Percentiles rank a stretch among this genome's conserved stretches.
These are phyloP conservation scores for Theonella swinhoei DNA, from an alignment of 37 sponge, comb jelly and placozoan genomes.

Conservation along the genomic window DNA sequence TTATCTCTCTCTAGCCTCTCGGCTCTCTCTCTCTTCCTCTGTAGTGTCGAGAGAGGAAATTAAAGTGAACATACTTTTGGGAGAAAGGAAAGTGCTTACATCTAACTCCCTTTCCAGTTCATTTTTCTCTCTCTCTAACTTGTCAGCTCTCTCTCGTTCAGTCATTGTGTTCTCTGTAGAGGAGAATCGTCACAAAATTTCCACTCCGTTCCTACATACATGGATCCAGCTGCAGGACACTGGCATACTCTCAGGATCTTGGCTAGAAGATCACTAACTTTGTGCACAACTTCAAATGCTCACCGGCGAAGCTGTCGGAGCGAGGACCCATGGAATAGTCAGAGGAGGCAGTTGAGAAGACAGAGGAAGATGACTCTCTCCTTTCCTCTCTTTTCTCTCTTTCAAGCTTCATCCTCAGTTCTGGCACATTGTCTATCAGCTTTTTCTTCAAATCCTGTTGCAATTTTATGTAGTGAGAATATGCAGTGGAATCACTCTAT, in stretches of 20 bases:
- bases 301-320: background rate
- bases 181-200: too few relatives aligned
- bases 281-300: too few relatives aligned
- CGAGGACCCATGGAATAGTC: background rate
- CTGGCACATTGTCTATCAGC: constrained; percentile 60
- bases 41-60: too few relatives aligned
- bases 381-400: background rate
- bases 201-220: too few relatives aligned
- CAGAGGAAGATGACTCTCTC: background rate
- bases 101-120: constrained; percentile 1
- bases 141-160: background rate
- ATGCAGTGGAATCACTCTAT: too few relatives aligned
- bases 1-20: constrained; percentile 18
- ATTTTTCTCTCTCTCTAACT: constrained; percentile 10
- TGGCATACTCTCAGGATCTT: too few relatives aligned
- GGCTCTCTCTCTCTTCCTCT: background rate
- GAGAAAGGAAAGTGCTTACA: too few relatives aligned
- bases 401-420: constrained; percentile 18
- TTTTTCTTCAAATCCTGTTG: constrained; percentile 50
- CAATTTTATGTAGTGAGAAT: too few relatives aligned
- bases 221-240: too few relatives aligned
- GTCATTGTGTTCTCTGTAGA: background rate
- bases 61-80: too few relatives aligned
- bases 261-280: too few relatives aligned
- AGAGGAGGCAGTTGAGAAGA: background rate